A percentile compares a stretch with the other conserved stretches of the same genome.
phyloP scores from a whole-genome alignment of 2,888 invertebrate species.

The Cheilosia grossa region DNA sequence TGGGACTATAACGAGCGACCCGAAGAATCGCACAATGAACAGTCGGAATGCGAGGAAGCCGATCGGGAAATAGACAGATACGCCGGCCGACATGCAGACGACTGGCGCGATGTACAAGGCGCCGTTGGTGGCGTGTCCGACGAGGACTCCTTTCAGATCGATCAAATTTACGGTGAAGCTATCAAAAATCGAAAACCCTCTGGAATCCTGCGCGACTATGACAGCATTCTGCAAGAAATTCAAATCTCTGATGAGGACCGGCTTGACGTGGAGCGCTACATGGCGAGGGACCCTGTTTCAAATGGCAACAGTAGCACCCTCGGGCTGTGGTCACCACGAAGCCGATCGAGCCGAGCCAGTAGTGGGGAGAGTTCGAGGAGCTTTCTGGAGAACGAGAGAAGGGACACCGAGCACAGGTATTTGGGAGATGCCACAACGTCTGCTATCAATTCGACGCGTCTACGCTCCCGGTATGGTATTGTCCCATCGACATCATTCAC shows the following conservation, averaged over 20 bases:
- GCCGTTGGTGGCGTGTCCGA: constrained; percentile 79
- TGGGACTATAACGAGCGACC: constrained; percentile 81
- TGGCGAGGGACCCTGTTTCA: neutral
- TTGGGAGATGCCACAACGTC: constrained; percentile 79
- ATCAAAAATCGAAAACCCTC: constrained; percentile 81
- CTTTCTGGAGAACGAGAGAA: constrained; percentile 78
- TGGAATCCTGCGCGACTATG: constrained; percentile 81
- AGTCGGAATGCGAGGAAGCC: constrained; percentile 82
- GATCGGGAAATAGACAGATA: constrained; percentile 81
- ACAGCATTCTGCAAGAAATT: constrained; percentile 79
- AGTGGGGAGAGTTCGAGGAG: constrained; percentile 76
- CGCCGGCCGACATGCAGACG: constrained; percentile 79
- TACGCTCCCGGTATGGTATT: constrained; percentile 81
- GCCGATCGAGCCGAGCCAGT: constrained; percentile 57
- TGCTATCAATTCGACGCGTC: constrained; percentile 79
- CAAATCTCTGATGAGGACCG: constrained; percentile 75
- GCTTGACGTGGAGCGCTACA: constrained; percentile 55
- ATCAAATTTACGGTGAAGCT: constrained; percentile 82
- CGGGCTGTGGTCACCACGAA: constrained; percentile 50
- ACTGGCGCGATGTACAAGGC: constrained; percentile 80
- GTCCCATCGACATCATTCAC: constrained; percentile 78
- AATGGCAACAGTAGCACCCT: constrained; percentile 14
- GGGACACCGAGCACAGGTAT: constrained; percentile 79
- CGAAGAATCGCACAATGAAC: constrained; percentile 82
- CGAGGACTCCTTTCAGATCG: constrained; percentile 80